Evolutionary conservation across 2,888 invertebrate species (phyloP).

Genomic region (Fragum whitleyi): DNA sequence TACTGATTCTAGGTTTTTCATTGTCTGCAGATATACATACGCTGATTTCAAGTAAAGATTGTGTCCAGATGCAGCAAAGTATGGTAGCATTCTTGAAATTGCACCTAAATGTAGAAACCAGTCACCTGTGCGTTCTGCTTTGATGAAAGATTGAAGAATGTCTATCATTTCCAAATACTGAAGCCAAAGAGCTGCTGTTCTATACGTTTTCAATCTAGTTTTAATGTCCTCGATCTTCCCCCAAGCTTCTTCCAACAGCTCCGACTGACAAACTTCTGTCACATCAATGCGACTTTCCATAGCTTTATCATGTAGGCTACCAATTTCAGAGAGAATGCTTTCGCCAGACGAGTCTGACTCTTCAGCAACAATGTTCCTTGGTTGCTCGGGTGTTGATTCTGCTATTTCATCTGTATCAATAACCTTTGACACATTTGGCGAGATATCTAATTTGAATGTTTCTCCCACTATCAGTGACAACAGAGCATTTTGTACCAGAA

Average conservation of each 20-base stretch:
- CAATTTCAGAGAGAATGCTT: too few species aligned
- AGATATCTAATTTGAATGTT: neutral
- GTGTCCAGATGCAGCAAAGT: conserved; percentile 78
- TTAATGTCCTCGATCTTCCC: neutral
- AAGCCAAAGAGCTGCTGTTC: conserved; percentile 50
- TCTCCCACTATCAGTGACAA: too few species aligned
- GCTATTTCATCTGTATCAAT: neutral
- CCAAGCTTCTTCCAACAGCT: neutral
- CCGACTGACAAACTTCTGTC: neutral
- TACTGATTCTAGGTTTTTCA: conserved; percentile 28
- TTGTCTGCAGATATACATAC: conserved; percentile 38
- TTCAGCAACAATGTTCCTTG: neutral
- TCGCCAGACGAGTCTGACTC: neutral
- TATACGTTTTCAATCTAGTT: neutral
- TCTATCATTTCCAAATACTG: conserved; percentile 54
- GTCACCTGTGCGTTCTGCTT: conserved; percentile 66
- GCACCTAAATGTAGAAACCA: conserved; percentile 65
- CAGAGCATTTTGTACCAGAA: conserved; percentile 54
- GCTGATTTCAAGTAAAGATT: conserved; percentile 68
- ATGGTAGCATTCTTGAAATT: conserved; percentile 68
- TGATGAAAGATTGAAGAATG: conserved; percentile 50
- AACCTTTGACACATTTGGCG: neutral
- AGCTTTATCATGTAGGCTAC: too few species aligned
- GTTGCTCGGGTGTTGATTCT: too few species aligned
- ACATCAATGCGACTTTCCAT: neutral